phyloP scores from a whole-genome alignment of 1,140 invertebrate genomes.

The Mycetomoellerius zeteki region DNA sequence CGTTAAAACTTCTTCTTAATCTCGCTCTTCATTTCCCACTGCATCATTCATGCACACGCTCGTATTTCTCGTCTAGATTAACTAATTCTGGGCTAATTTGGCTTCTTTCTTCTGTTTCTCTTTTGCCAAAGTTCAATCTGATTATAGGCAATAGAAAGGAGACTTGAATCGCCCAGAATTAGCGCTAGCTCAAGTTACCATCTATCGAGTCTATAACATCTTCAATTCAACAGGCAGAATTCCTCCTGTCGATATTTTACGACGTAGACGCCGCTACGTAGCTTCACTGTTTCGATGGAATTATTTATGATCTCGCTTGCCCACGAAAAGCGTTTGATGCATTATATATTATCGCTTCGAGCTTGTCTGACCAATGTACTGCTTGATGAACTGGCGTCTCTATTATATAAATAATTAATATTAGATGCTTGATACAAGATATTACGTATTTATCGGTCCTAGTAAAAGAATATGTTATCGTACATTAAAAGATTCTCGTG shows the following conservation, averaged over 20 bases:
- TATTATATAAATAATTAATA: slow-evolving; percentile 8
- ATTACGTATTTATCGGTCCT: neutral
- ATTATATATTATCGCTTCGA: slow-evolving; percentile 21
- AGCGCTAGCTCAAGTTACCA: neutral
- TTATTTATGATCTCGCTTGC: slow-evolving; percentile 39
- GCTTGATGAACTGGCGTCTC: neutral
- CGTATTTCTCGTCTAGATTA: neutral
- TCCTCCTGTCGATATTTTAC: slow-evolving; percentile 39
- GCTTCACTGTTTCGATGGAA: neutral
- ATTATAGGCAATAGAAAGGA: neutral
- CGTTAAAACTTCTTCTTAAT: neutral
- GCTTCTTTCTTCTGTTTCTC: neutral
- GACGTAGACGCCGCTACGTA: neutral
- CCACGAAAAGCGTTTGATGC: slow-evolving; percentile 24
- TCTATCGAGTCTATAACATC: slow-evolving; percentile 21
- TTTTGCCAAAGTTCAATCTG: neutral
- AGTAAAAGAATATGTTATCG: neutral
- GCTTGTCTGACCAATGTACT: neutral
- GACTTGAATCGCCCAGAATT: slow-evolving; percentile 8
- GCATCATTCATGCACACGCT: slow-evolving; percentile 29
- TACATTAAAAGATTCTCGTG: neutral
- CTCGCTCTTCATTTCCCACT: neutral
- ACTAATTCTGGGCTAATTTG: slow-evolving; percentile 10
- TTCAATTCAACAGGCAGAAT: slow-evolving; percentile 41
- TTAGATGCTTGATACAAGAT: neutral